A percentile compares a stretch with the other conserved stretches of the same genome.
phyloP scores from a whole-genome alignment of 2,797 vertebrate species.

The Bryconaethiops microstoma region DNA sequence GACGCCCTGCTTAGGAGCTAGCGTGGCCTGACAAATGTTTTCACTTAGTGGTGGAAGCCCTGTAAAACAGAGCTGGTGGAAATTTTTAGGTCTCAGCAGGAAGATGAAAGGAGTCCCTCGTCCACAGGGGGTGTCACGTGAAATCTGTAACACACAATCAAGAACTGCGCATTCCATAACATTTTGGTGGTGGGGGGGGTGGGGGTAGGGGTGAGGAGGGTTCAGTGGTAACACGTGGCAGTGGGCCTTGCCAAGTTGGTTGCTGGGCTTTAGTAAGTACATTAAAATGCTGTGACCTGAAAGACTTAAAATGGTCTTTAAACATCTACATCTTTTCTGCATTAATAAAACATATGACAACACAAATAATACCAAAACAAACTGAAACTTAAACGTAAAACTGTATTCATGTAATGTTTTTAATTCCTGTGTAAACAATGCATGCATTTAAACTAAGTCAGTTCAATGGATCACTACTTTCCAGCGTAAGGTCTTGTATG shows the following conservation, averaged over 20 bases:
- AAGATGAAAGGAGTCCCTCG: constrained; percentile 46
- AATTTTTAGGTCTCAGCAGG: constrained; percentile 41
- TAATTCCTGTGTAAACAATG: background rate
- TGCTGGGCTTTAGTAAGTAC: background rate
- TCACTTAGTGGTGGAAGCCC: constrained; percentile 48
- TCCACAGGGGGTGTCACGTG: constrained; percentile 37
- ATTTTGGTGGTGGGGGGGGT: background rate
- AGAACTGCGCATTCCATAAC: constrained; percentile 30
- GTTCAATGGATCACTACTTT: background rate
- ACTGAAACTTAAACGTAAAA: background rate
- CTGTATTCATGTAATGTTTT: background rate
- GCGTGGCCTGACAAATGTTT: constrained; percentile 47
- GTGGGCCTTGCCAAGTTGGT: constrained; percentile 18
- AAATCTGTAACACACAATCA: constrained; percentile 41
- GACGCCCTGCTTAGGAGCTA: constrained; percentile 35
- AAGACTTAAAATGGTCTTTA: too few species aligned
- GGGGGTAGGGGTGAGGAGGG: background rate
- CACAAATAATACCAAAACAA: too few species aligned
- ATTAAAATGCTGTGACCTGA: background rate
- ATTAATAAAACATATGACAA: too few species aligned
- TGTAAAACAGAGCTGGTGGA: constrained; percentile 39
- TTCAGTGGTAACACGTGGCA: constrained; percentile 47
- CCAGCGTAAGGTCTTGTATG: background rate
- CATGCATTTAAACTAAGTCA: background rate
- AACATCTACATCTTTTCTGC: too few species aligned